Conservation (phyloP, 2,888 invertebrate species). For the Drosophila koepferae region DNA sequence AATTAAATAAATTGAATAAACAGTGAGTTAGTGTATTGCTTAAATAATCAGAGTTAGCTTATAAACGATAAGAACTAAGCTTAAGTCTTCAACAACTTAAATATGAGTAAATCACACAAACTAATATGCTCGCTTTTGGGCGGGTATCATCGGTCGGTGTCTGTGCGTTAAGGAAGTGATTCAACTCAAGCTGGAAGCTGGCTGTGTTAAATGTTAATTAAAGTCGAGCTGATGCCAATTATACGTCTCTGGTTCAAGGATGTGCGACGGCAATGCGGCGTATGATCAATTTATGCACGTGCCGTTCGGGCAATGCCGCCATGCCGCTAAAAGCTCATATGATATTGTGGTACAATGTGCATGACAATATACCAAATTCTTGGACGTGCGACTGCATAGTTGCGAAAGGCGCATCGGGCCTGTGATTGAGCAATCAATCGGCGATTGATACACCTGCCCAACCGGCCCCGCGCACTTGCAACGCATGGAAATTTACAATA, state of each 20-base stretch:
- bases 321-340: neutral
- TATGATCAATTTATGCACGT: conserved; percentile 60
- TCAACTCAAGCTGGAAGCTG: neutral
- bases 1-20: neutral
- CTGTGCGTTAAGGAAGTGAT: conserved; percentile 33
- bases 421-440: conserved; percentile 36
- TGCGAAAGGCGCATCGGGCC: conserved; percentile 43
- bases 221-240: conserved; percentile 17
- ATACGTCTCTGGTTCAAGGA: conserved; percentile 62
- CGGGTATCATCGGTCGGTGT: neutral
- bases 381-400: conserved; percentile 38
- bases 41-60: too few species aligned
- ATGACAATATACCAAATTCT: conserved; percentile 51
- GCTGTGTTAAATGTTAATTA: conserved; percentile 6
- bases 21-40: too few species aligned
- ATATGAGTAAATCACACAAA: neutral
- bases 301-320: conserved; percentile 32
- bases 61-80: too few species aligned
- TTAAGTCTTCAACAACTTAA: too few species aligned
- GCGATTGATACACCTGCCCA: conserved; percentile 53
- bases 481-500: conserved; percentile 55
- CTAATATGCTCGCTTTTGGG: neutral
- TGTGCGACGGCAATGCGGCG: conserved; percentile 33
- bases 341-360: neutral
- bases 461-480: conserved; percentile 16